Evolutionary conservation across 2,888 invertebrate species (phyloP).

Genomic region (Thelaira solivaga): DNA sequence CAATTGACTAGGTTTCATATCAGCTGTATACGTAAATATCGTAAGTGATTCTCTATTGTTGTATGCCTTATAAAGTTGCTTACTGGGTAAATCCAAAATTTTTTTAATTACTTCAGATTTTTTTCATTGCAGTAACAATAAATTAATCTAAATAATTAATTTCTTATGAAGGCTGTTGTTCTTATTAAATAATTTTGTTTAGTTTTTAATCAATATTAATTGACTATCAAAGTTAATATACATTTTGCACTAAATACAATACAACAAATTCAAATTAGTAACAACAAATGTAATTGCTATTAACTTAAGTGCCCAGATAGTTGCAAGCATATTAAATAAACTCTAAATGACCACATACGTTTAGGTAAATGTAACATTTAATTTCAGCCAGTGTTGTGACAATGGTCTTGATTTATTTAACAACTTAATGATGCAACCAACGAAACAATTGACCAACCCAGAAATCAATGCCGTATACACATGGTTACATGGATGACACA

Average conservation of each 20-base stretch:
- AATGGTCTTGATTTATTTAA: constrained; percentile 57
- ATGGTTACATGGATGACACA: constrained; percentile 47
- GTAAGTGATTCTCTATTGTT: too few species aligned
- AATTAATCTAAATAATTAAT: too few species aligned
- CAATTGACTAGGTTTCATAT: too few species aligned
- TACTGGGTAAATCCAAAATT: too few species aligned
- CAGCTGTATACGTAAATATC: too few species aligned
- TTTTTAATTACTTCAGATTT: too few species aligned
- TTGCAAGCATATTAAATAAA: neutral
- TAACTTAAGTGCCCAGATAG: neutral
- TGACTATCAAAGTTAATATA: neutral
- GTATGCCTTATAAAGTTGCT: too few species aligned
- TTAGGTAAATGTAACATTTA: constrained; percentile 43
- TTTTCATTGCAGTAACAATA: too few species aligned
- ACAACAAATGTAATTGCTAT: constrained; percentile 1
- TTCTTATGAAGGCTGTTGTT: too few species aligned
- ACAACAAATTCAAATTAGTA: neutral
- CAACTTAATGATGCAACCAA: constrained; percentile 58
- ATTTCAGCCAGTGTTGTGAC: constrained; percentile 36
- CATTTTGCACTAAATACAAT: neutral
- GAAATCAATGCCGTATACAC: constrained; percentile 27
- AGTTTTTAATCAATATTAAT: too few species aligned
- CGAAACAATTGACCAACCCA: constrained; percentile 34
- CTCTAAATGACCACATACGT: constrained; percentile 20
- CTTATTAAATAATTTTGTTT: too few species aligned